Evolutionary conservation across 2,113 vertebrate species (phyloP), one percentile per base, ranked within the genome.

Genomic region (Leucopternis melanops): DNA sequence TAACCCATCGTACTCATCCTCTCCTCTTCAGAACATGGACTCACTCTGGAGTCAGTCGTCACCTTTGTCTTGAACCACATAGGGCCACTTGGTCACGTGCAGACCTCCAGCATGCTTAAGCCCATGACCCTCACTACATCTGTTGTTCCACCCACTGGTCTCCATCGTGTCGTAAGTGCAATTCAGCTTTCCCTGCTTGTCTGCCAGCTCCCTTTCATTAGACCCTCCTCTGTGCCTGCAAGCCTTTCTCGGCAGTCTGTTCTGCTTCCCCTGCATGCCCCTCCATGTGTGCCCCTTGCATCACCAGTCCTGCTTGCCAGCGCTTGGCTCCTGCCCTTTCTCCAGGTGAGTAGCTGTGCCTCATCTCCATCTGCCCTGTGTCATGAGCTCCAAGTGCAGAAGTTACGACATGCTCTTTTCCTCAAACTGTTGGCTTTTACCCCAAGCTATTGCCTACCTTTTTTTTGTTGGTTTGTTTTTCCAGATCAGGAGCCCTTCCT

Each of bases 61-160:
- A 92, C 81, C 95, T 90, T 94, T 95, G 91, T 83, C 86, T 82
- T 92, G 89, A 91, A 67, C 83, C 88, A 13, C 61, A 0, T 25
- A 72, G 81, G 91, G 91, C 86, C 81, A 1, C 84, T 86, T 54
- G 94, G 78, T 89, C 92, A 61, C 5, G 9, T 40, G 83, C 92
- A 92, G 81, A 49, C 59, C 74, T 95, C 62, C 94, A 91, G 95
- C 93, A 93, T 97, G 95, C 77, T 94, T 82, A 87, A 94, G 89
- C 71, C 62, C 91, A 63, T 97, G 94, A 90, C 93, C 89, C 93
- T 95, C 95, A 73, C 92, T 95, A 27, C 92, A 92, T 92, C 87
- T 95, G 91, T 89, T 84, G 75, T 89, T 92, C 97, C 88, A 84
- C 95, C 92, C 91, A 75, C 93, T 94, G 96, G 91, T 94, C 95